phyloP scores from a whole-genome alignment of 2,888 invertebrate species.

The Ferrisia virgata region DNA sequence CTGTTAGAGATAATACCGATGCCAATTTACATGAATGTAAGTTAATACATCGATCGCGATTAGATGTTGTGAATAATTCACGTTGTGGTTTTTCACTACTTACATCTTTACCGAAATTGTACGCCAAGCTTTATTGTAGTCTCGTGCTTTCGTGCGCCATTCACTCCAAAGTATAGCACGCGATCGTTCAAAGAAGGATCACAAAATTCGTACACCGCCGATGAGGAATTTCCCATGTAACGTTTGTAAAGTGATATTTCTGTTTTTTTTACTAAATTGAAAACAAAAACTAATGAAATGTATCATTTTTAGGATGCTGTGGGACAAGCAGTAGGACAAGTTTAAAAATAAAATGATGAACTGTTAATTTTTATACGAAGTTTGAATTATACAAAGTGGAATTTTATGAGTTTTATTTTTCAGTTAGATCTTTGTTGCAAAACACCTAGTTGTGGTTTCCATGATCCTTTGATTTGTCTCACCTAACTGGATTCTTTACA shows the following conservation, averaged over 20 bases:
- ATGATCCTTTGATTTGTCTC: no score
- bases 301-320: slow-evolving; percentile 53
- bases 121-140: slow-evolving; percentile 98
- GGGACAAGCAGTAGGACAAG: slow-evolving; percentile 55
- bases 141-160: slow-evolving; percentile 99
- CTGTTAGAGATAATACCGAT: slow-evolving; percentile 95
- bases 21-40: slow-evolving; percentile 89
- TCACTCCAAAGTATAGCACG: slow-evolving; percentile 99
- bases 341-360: slow-evolving; percentile 52
- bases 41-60: slow-evolving; percentile 50
- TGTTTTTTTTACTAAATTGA: not conserved
- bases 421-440: not conserved
- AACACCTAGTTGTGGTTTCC: no score
- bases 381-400: slow-evolving; percentile 46
- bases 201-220: slow-evolving; percentile 95
- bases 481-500: no score
- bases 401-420: not conserved
- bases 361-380: slow-evolving; percentile 49
- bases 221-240: slow-evolving; percentile 77
- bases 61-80: not conserved
- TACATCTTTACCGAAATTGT: slow-evolving; percentile 97
- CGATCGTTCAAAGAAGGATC: slow-evolving; percentile 94
- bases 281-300: slow-evolving; percentile 34
- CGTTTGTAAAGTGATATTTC: slow-evolving; percentile 52
- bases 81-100: slow-evolving; percentile 59